Conservation (phyloP, 2,797 vertebrate species). For the Rhincodon typus region DNA sequence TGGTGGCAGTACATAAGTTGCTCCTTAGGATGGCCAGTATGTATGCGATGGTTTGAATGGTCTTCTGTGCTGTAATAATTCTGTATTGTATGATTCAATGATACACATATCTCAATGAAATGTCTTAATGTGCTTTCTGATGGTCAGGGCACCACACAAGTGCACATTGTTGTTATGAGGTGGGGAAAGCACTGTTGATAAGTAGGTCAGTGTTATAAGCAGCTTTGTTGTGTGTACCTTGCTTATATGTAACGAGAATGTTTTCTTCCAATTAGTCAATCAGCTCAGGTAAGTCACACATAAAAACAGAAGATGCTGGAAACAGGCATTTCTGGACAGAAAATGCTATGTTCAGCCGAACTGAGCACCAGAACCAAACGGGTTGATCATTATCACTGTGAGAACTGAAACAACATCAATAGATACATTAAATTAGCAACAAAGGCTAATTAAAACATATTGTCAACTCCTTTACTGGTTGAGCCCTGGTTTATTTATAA, state of each 20-base stretch:
- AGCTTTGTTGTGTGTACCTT: neutral
- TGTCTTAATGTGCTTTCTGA: neutral
- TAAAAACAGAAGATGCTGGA: neutral
- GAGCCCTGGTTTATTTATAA: neutral
- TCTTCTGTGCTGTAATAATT: no score
- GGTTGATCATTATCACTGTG: neutral
- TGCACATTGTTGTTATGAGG: neutral
- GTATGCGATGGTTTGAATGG: no score
- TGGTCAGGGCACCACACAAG: neutral
- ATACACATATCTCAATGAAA: neutral
- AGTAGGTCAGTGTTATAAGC: neutral
- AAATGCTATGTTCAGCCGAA: neutral
- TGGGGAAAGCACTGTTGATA: neutral
- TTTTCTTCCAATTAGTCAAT: neutral
- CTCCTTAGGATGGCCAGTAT: no score
- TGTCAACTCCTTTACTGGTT: neutral
- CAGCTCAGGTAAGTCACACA: neutral
- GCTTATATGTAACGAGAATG: neutral
- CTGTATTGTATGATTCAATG: no score
- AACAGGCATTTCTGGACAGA: neutral
- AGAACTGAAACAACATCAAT: neutral
- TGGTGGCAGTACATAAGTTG: no score
- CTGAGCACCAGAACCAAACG: neutral
- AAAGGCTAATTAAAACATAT: neutral
- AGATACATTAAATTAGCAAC: neutral